phyloP scores from a whole-genome alignment of 1,140 invertebrate genomes.

The Maconellicoccus hirsutus region DNA sequence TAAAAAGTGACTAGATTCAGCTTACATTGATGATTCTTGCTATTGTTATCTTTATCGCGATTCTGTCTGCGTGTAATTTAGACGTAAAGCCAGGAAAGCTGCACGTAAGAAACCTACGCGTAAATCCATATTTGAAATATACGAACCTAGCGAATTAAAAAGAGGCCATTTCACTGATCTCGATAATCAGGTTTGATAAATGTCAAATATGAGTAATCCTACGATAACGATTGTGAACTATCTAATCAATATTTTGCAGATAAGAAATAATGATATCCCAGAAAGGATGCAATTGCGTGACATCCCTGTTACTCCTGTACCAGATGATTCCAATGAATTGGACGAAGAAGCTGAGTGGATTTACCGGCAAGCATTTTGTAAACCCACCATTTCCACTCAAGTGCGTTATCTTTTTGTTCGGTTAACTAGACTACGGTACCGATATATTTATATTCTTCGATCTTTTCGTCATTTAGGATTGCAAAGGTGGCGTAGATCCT shows the following conservation, averaged over 20 bases:
- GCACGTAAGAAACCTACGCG: constrained; percentile 63
- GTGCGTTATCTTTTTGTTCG: constrained; percentile 35
- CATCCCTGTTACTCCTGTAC: constrained; percentile 69
- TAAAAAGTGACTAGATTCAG: constrained; percentile 22
- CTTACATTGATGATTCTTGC: neutral
- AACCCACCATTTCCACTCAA: constrained; percentile 65
- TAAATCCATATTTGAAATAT: constrained; percentile 90
- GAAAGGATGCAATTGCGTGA: constrained; percentile 85
- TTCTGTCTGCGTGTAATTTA: constrained; percentile 22
- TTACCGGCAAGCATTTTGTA: constrained; percentile 83
- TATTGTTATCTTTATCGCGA: neutral
- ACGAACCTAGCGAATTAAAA: constrained; percentile 95
- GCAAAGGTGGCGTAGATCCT: constrained; percentile 29
- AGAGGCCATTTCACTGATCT: constrained; percentile 88
- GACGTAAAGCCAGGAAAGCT: constrained; percentile 52
- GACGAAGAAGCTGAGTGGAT: constrained; percentile 97
- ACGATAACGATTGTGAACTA: too few species aligned
- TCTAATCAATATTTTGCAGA: constrained; percentile 36
- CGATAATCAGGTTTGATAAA: constrained; percentile 78
- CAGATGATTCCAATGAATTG: constrained; percentile 73
- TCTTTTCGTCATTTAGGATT: constrained; percentile 28
- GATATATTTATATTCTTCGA: neutral
- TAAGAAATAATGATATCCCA: constrained; percentile 77
- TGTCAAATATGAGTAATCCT: too few species aligned
- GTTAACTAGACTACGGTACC: neutral